Conservation (phyloP, 2,888 invertebrate genomes). For the Nycteola revayana region DNA sequence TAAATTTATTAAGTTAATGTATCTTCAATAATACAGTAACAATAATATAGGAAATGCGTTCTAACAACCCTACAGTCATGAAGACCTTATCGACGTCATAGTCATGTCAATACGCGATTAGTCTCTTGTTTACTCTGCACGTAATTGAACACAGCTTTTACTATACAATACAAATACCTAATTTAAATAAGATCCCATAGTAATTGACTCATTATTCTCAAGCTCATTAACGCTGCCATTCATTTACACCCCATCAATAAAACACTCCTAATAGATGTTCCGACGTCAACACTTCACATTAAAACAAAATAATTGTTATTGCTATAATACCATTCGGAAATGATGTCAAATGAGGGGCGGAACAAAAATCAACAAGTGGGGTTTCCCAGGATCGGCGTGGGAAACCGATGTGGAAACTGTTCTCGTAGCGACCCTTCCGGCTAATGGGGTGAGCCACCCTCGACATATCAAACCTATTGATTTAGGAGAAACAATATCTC, state of each 20-base stretch:
- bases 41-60: too few relatives aligned
- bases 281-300: slow-evolving; percentile 38
- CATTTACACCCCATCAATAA: slow-evolving; percentile 17
- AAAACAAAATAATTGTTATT: slow-evolving; percentile 46
- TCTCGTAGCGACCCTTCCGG: slow-evolving; percentile 75
- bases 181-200: too few relatives aligned
- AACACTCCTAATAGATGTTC: slow-evolving; percentile 24
- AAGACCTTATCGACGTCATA: too few relatives aligned
- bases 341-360: slow-evolving; percentile 52
- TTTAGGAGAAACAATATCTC: slow-evolving; percentile 17
- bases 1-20: too few relatives aligned
- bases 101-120: too few relatives aligned
- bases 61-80: too few relatives aligned
- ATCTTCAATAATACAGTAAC: too few relatives aligned
- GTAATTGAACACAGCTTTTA: too few relatives aligned
- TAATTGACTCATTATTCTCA: neutral
- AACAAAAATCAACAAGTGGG: slow-evolving; percentile 72
- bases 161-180: too few relatives aligned
- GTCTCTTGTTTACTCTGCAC: too few relatives aligned
- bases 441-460: slow-evolving; percentile 27
- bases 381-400: slow-evolving; percentile 71
- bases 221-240: slow-evolving; percentile 21
- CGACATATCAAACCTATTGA: slow-evolving; percentile 23
- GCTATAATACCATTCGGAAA: slow-evolving; percentile 63
- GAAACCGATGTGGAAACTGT: slow-evolving; percentile 65